These are phyloP conservation scores for Pseudochirops corinnae DNA, from an alignment of 2,797 vertebrate genomes.

Conservation along the genomic window DNA sequence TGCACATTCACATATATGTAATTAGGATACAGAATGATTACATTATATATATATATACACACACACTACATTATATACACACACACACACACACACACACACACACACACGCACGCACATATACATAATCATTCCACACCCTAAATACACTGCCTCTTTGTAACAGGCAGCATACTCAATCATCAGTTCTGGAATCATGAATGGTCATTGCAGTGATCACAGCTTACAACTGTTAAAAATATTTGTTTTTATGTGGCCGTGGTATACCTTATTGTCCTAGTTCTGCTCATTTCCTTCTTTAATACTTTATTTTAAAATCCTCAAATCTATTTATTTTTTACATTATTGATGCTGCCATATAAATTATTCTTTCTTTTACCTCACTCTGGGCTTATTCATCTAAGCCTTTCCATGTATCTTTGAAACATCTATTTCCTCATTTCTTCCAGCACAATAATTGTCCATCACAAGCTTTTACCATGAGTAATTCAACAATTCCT, in stretches of 20 bases:
- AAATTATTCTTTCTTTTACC: not conserved
- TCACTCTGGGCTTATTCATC: not conserved
- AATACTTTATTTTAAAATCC: not conserved
- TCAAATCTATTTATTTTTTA: not conserved
- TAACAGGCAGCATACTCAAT: not conserved
- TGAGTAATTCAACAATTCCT: not conserved
- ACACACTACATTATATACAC: not conserved
- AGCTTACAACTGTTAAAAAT: not conserved
- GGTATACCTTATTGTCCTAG: not conserved
- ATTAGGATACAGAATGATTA: not conserved
- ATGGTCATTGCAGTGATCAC: not conserved
- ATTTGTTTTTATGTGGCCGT: not conserved
- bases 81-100: no score
- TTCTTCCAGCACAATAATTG: not conserved
- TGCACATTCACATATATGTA: no score
- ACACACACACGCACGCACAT: no score
- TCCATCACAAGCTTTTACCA: not conserved
- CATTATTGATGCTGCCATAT: not conserved
- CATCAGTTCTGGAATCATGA: not conserved
- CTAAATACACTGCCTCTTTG: not conserved
- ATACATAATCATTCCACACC: not conserved
- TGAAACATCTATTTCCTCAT: not conserved
- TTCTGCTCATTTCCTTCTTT: not conserved
- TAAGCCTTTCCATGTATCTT: not conserved
- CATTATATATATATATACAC: no score